Conservation (phyloP, 2,797 vertebrate genomes). For the Etheostoma perlongum region DNA sequence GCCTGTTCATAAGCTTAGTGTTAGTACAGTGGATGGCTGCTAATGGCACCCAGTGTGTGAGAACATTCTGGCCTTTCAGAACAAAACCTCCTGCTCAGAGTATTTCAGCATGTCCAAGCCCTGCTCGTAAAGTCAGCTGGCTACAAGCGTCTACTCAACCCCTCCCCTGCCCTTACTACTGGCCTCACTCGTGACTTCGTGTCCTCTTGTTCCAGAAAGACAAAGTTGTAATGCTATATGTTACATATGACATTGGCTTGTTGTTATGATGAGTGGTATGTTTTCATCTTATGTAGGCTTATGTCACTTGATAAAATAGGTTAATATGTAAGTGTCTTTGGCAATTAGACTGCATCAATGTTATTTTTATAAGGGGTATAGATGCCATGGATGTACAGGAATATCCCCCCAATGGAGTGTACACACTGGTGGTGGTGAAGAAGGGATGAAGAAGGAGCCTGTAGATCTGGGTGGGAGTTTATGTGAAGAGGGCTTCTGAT, state of each 20-base stretch:
- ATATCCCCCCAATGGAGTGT: no score
- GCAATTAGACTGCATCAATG: no score
- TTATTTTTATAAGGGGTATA: no score
- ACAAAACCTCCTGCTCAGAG: constrained; percentile 78
- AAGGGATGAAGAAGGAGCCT: no score
- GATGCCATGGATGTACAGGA: no score
- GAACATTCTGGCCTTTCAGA: constrained; percentile 82
- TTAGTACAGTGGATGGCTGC: constrained; percentile 56
- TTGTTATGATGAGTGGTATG: background rate
- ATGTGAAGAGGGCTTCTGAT: no score
- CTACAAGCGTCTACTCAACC: constrained; percentile 55
- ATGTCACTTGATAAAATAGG: constrained; percentile 13
- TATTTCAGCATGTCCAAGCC: constrained; percentile 78
- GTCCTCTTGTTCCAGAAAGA: constrained; percentile 36
- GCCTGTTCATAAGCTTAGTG: constrained; percentile 62
- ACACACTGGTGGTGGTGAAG: no score
- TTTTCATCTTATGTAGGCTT: constrained; percentile 5
- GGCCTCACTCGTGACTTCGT: constrained; percentile 46
- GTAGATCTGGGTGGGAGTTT: no score
- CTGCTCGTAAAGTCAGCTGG: constrained; percentile 74
- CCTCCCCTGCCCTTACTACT: constrained; percentile 44
- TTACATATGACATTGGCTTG: constrained; percentile 2
- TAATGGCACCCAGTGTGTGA: constrained; percentile 69
- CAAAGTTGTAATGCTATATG: constrained; percentile 15
- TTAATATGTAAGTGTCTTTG: no score